phyloP scores from a whole-genome alignment of 2,797 vertebrate species.

The Ambastaia sidthimunki region DNA sequence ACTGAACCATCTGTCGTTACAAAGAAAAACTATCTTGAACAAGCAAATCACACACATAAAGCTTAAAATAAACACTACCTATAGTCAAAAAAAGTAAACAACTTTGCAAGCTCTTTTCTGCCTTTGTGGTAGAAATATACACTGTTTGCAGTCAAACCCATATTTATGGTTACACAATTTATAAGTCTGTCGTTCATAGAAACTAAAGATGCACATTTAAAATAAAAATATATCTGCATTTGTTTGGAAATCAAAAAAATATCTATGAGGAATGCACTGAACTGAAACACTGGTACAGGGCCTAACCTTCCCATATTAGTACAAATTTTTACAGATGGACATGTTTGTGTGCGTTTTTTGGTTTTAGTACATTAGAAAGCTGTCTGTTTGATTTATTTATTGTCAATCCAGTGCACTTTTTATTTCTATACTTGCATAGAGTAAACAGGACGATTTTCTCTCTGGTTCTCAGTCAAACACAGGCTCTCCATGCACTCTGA shows the following conservation, averaged over 20 bases:
- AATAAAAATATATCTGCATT: not conserved
- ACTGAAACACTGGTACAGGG: not conserved
- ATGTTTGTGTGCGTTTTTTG: slow-evolving; percentile 2
- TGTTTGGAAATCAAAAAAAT: not conserved
- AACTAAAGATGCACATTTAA: not conserved
- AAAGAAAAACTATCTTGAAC: not conserved
- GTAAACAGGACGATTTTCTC: not conserved
- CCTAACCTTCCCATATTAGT: not conserved
- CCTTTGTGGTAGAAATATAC: not conserved
- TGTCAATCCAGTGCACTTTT: slow-evolving; percentile 27
- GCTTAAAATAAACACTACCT: not conserved
- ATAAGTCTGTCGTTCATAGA: not conserved
- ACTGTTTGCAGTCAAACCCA: not conserved
- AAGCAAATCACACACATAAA: not conserved
- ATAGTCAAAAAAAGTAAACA: not conserved
- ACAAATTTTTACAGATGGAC: not conserved
- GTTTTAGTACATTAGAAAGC: slow-evolving; percentile 32
- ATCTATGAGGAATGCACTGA: slow-evolving; percentile 1
- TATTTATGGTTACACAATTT: not conserved
- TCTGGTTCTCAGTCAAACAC: not conserved
- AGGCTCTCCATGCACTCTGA: slow-evolving; percentile 78
- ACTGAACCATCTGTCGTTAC: slow-evolving; percentile 6
- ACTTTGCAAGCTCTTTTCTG: not conserved
- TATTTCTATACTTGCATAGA: slow-evolving; percentile 3
- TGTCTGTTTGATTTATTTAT: slow-evolving; percentile 6